phyloP scores from a whole-genome alignment of 2,113 vertebrate species.

The Sphyrna mokarran region DNA sequence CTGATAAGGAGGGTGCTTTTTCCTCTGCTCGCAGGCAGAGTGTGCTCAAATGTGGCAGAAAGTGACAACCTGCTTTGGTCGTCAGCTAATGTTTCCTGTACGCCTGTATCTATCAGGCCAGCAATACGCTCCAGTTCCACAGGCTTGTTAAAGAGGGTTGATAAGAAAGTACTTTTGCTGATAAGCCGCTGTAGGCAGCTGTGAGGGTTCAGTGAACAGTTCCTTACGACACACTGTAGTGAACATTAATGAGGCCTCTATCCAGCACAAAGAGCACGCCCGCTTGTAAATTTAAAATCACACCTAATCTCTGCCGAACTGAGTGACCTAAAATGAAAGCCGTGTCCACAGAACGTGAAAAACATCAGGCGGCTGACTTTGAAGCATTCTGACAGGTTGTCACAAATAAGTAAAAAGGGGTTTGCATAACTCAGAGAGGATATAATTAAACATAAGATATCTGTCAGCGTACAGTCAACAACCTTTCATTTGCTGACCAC shows the following conservation, averaged over 20 bases:
- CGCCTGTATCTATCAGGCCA: background rate
- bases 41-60: background rate
- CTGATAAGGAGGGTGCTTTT: background rate
- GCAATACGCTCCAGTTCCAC: background rate
- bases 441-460: background rate
- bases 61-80: background rate
- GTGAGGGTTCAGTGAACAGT: background rate
- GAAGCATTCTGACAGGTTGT: slow-evolving; percentile 3
- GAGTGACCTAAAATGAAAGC: background rate
- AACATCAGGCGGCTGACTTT: background rate
- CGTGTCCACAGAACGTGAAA: background rate
- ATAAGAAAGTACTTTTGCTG: slow-evolving; percentile 5
- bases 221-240: background rate
- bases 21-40: background rate
- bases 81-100: background rate
- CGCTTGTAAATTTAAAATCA: slow-evolving; percentile 8
- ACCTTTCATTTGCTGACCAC: background rate
- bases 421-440: background rate
- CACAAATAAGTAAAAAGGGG: background rate
- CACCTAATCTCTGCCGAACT: background rate
- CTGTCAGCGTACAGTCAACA: background rate
- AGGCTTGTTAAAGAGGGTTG: background rate
- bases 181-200: background rate
- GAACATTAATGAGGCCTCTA: background rate
- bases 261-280: background rate